Evolutionary conservation across 2,888 invertebrate genomes (phyloP), one percentile per base, ranked within the genome.

Genomic region (Thereva nobilitata): DNA sequence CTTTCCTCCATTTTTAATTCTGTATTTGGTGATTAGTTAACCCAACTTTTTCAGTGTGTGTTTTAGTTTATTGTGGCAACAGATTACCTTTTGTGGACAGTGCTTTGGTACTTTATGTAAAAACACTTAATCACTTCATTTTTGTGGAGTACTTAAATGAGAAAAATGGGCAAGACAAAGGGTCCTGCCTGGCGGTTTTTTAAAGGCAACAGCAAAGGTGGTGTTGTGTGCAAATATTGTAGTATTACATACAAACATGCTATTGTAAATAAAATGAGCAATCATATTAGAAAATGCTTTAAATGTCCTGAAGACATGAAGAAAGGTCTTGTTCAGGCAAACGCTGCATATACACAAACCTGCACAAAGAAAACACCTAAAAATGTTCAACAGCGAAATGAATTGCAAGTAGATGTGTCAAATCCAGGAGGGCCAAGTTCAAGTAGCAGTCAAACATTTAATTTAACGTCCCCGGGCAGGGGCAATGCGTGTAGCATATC

Each of bases 271-370:
- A 23, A 23, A 23, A 23, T 23, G 23, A 2, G 1, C 1, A 23
- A 23, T 44, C 44, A 44, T 44, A 44, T 44, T n/a, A 44, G 44
- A 44, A 44, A 44, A 44, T 44, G n/a, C 3, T 44, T 44, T 44
- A 44, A 44, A 44, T 44, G 44, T 44, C 44, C 44, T 44, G 44
- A 44, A 44, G 44, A 44, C 1, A 44, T 44, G 44, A 44, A 44
- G 44, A 44, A 44, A 44, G 3, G 1, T 44, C 44, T 44, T 44
- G 1, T 44, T 44, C 44, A 44, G 44, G 2, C 44, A 44, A 44
- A 44, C 44, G 3, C 44, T 44, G 44, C 3, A 44, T 9, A 44
- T 44, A 44, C 44, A 23, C 44, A 44, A 44, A 44, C 2, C 44
- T 3, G 44, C 44, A 44, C 44, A 44, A 44, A 44, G 3, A 44